Conservation (phyloP, 2,888 invertebrate genomes). For the Melinaea menophilus region DNA sequence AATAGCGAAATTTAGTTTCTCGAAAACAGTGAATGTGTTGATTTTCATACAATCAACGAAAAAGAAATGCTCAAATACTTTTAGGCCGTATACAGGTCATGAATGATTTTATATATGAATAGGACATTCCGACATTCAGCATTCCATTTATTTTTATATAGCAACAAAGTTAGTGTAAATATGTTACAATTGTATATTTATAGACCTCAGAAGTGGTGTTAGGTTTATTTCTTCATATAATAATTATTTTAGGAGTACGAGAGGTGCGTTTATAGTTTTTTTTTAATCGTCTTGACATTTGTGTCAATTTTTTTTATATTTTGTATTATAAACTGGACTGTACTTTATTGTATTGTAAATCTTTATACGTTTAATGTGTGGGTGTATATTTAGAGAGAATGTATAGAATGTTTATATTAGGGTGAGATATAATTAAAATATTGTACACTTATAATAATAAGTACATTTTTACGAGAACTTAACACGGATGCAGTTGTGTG, state of each 20-base stretch:
- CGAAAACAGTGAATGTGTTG: constrained; percentile 76
- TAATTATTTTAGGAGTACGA: constrained; percentile 20
- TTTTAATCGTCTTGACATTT: constrained; percentile 40
- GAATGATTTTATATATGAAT: constrained; percentile 23
- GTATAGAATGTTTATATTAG: constrained; percentile 49
- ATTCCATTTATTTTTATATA: constrained; percentile 42
- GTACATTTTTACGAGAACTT: constrained; percentile 39
- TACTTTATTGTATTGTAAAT: constrained; percentile 60
- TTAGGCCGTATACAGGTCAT: constrained; percentile 67
- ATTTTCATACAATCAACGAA: constrained; percentile 64
- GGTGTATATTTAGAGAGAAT: constrained; percentile 41
- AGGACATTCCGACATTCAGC: constrained; percentile 48
- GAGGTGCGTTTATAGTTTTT: constrained; percentile 18
- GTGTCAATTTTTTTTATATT: constrained; percentile 56
- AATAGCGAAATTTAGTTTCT: constrained; percentile 10
- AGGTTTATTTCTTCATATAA: constrained; percentile 39
- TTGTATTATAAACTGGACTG: constrained; percentile 70
- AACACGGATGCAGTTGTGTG: constrained; percentile 14
- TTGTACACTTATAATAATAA: constrained; percentile 44
- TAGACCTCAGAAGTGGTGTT: constrained; percentile 43
- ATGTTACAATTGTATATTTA: constrained; percentile 64
- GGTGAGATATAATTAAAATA: constrained; percentile 40
- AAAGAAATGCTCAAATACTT: constrained; percentile 73
- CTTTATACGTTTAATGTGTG: constrained; percentile 38
- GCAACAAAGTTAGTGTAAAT: constrained; percentile 52